A percentile compares a stretch with the other conserved stretches of the same genome.
These are phyloP conservation scores for Excalfactoria chinensis DNA, from an alignment of 2,113 vertebrate genomes.

Conservation along the genomic window DNA sequence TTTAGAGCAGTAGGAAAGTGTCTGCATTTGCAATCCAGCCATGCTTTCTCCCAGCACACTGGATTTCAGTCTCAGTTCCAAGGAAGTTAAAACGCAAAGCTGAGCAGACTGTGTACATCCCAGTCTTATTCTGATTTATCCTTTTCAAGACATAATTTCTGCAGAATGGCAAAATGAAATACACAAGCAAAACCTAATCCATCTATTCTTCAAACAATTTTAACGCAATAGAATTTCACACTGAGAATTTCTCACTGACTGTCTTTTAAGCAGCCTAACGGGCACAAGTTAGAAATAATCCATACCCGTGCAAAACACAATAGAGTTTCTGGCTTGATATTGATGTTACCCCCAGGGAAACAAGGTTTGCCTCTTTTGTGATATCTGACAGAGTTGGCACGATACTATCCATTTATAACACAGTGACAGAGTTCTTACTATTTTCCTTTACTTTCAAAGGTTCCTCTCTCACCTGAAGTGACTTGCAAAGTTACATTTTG, in stretches of 20 bases:
- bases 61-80: slow-evolving; percentile 1
- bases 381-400: background rate
- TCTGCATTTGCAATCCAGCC: background rate
- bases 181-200: background rate
- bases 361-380: background rate
- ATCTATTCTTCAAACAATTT: background rate
- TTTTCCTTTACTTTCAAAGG: background rate
- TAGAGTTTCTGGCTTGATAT: background rate
- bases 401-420: background rate
- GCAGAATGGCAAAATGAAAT: background rate
- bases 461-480: background rate
- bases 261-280: background rate
- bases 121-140: background rate
- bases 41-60: background rate
- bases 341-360: background rate
- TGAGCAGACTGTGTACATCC: background rate
- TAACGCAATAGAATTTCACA: background rate
- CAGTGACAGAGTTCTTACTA: background rate
- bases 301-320: background rate
- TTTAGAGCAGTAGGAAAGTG: background rate
- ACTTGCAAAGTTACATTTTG: background rate
- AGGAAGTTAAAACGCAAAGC: background rate
- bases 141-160: background rate
- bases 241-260: background rate
- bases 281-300: background rate